phyloP scores from a whole-genome alignment of 2,113 vertebrate genomes.

The Ctenomys sociabilis region DNA sequence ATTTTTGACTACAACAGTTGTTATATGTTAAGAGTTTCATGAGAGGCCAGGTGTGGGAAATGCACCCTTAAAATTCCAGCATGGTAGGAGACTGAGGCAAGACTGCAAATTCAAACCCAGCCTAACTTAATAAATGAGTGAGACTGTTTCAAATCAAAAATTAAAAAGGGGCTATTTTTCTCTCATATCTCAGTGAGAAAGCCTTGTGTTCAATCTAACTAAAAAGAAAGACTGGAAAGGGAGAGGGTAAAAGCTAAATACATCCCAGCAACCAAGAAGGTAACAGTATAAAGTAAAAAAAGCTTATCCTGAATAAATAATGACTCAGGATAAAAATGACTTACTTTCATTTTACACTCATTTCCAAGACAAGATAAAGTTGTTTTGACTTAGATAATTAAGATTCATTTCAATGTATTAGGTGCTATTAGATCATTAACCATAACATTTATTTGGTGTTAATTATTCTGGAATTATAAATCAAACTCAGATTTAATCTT shows the following conservation, averaged over 20 bases:
- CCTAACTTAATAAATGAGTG: not conserved
- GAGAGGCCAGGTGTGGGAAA: not conserved
- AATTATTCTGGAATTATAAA: constrained; percentile 39
- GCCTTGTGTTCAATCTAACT: not conserved
- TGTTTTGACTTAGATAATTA: not conserved
- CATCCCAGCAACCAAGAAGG: not conserved
- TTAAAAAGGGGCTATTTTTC: not conserved
- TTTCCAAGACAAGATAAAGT: constrained; percentile 12
- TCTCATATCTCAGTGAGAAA: not conserved
- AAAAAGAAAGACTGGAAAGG: not conserved
- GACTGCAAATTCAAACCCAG: not conserved
- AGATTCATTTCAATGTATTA: constrained; percentile 2
- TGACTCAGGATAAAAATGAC: not conserved
- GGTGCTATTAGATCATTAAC: not conserved
- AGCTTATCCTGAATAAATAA: not conserved
- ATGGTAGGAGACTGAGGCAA: not conserved
- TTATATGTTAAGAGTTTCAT: not conserved
- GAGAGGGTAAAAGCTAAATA: not conserved
- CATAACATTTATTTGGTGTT: not conserved
- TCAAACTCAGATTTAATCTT: constrained; percentile 28
- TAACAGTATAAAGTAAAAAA: not conserved
- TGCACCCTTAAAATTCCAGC: not conserved
- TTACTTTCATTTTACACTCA: not conserved
- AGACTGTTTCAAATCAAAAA: not conserved
- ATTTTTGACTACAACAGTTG: constrained; percentile 7